A percentile compares a stretch with the other conserved stretches of the same genome.
Evolutionary conservation across 2,113 vertebrate species (phyloP).

Genomic region (Diadophis punctatus): DNA sequence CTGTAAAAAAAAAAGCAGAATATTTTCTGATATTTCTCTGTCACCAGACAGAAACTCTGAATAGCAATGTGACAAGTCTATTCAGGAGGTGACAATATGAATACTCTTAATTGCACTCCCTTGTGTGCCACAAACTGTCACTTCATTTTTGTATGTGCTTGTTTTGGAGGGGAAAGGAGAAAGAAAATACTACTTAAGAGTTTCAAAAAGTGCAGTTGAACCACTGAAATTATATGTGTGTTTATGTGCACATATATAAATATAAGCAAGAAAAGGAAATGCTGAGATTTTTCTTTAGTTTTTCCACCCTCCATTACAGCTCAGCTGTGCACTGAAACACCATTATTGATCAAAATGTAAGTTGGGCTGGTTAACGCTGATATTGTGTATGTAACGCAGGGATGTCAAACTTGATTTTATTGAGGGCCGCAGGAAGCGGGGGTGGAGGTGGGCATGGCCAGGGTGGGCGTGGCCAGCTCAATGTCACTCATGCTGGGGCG

Average conservation of each 20-base stretch:
- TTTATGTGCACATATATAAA: constrained; percentile 11
- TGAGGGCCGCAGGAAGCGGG: too few relatives aligned
- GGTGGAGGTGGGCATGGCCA: too few relatives aligned
- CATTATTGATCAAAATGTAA: constrained; percentile 52
- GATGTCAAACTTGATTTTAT: too few relatives aligned
- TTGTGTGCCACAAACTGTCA: constrained; percentile 63
- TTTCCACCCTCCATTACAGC: constrained; percentile 57
- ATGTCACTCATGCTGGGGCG: too few relatives aligned
- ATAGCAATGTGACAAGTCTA: constrained; percentile 73
- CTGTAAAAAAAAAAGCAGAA: constrained; percentile 49
- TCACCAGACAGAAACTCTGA: constrained; percentile 68
- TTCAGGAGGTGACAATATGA: constrained; percentile 68
- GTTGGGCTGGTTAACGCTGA: neutral
- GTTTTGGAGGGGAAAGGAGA: constrained; percentile 52
- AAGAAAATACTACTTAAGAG: constrained; percentile 66
- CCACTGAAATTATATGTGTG: constrained; percentile 64
- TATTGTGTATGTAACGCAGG: neutral
- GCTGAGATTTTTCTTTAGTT: constrained; percentile 65
- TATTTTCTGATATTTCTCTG: constrained; percentile 70
- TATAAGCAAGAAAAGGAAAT: constrained; percentile 54
- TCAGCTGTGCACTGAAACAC: constrained; percentile 58
- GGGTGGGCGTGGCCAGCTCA: too few relatives aligned
- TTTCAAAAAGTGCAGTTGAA: constrained; percentile 56
- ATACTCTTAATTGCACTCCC: constrained; percentile 70
- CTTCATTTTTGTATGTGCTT: constrained; percentile 62